Evolutionary conservation across 2,113 vertebrate genomes (phyloP), one percentile per base, ranked within the genome.

Genomic region (Arenaria interpres): DNA sequence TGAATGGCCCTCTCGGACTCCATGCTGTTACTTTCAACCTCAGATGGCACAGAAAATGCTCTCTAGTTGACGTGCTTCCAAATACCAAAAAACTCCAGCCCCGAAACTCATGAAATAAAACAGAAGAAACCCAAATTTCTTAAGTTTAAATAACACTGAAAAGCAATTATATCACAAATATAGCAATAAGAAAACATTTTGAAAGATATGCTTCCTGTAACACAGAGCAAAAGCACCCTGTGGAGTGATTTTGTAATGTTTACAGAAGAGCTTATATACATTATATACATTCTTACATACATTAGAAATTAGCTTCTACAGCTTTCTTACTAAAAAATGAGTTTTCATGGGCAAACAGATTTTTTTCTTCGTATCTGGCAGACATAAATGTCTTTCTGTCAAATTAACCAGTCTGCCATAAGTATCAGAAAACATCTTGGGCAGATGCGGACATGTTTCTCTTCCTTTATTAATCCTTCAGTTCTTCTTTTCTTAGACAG

Each of bases 1-100:
- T 96, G 90, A 95, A 87, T 60, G 81, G 51, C n/a, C 35, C 30
- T 48, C 76, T 75, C 43, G 64, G 88, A 84, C 48, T 85, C 88
- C 86, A 62, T 75, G 72, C 90, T 93, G 76, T 75, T 92, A 51
- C 46, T 87, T 95, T 92, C 66, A 75, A 85, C 84, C 89, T 95
- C 89, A 79, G 48, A 85, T 50, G 86, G 74, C 74, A 92, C n/a
- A 73, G 57, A 79, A 95, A 95, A 79, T 57, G 24, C 15, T 91
- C 48, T 95, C 39, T n/a, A 69, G 77, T 62, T 69, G 50, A 62
- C 57, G 62, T 87, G 28, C 28, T 81, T 95, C 54, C 53, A 85
- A 89, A 89, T 51, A 33, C 12, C 28, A 88, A 54, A 76, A 91
- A 85, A 37, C 0, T 0, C 27, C 57, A 79, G 27, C 22, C 19